Evolutionary conservation across 1,140 invertebrate species (phyloP), one percentile per base, ranked within the genome.

Genomic region (Nephotettix cincticeps): DNA sequence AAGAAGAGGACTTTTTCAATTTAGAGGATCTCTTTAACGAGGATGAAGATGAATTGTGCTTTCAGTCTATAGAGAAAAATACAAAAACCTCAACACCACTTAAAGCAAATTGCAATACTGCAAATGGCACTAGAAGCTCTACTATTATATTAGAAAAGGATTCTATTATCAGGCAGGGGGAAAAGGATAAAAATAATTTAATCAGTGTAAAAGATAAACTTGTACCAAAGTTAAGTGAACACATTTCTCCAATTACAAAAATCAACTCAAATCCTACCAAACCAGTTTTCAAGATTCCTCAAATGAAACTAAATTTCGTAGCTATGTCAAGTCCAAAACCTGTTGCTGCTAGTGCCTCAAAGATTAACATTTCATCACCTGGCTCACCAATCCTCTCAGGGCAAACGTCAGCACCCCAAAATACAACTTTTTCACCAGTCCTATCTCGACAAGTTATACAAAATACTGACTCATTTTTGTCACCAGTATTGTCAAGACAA

Each of bases 21-120:
- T 17, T 73, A 19, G 68, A 68, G 27, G 72, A 73, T 45, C 27
- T 73, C 4, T 73, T 73, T 54, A 30, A 56, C 1, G 72, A 70
- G 9, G 68, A 70, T 4, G 67, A 70, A 2, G 28, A 30, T 21
- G 36, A 19, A 29, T n/a, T n/a, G n/a, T 6, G 36, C 3, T 27
- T 27, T 51, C 47, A 51, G 19, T 13, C 13, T 29, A 6, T 25
- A 28, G 25, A 2, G 9, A 25, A 61, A 23, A 27, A n/a, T 29
- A 27, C 56, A 25, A 61, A 61, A 61, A 61, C 56, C 6, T 61
- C 56, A 25, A 61, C 56, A 2, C 56, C 56, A 6, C 25, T 61
- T 61, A 25, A 25, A 51, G 21, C 14, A 36, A 36, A 36, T 36
- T 4, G 4, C 32, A 36, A 4, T 14, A 6, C 14, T 3, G 17